Conservation (phyloP, 1,140 invertebrate genomes). For the Zophobas morio region DNA sequence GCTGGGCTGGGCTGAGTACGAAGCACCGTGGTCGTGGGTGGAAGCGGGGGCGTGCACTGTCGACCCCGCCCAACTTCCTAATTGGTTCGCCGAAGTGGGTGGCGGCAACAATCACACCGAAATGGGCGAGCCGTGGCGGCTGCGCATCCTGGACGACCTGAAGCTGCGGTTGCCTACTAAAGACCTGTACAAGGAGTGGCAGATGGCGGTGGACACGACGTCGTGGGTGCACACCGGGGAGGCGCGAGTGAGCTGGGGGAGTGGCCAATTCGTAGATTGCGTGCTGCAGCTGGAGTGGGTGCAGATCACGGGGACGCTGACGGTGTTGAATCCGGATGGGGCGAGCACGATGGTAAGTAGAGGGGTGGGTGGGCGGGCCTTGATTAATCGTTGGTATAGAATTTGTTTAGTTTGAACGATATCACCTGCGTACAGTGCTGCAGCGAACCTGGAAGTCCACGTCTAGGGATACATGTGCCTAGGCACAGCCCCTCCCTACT, state of each 20-base stretch:
- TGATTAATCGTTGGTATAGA: slow-evolving; percentile 62
- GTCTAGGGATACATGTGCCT: slow-evolving; percentile 81
- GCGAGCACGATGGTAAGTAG: slow-evolving; percentile 77
- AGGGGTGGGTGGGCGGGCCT: slow-evolving; percentile 43
- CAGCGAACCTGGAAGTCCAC: slow-evolving; percentile 83
- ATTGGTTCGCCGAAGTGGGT: slow-evolving; percentile 78
- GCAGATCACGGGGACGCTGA: slow-evolving; percentile 80
- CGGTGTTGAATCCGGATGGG: slow-evolving; percentile 82
- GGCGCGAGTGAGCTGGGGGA: slow-evolving; percentile 78
- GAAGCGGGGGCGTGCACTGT: slow-evolving; percentile 84
- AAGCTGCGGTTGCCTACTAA: slow-evolving; percentile 70
- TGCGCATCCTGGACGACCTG: slow-evolving; percentile 80
- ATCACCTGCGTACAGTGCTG: slow-evolving; percentile 82
- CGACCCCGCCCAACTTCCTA: slow-evolving; percentile 78
- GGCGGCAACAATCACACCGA: slow-evolving; percentile 74
- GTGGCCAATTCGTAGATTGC: slow-evolving; percentile 78
- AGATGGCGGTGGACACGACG: slow-evolving; percentile 83
- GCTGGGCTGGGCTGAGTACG: slow-evolving; percentile 82
- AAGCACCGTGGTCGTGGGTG: slow-evolving; percentile 81
- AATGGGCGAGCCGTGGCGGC: slow-evolving; percentile 81
- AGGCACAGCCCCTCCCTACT: slow-evolving; percentile 72
- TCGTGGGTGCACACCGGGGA: slow-evolving; percentile 88
- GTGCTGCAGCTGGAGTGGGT: slow-evolving; percentile 87
- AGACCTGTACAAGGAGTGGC: slow-evolving; percentile 64
- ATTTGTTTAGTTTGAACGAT: slow-evolving; percentile 77